Evolutionary conservation across 2,888 invertebrate genomes (phyloP).

Genomic region (Drosophila phalerata): DNA sequence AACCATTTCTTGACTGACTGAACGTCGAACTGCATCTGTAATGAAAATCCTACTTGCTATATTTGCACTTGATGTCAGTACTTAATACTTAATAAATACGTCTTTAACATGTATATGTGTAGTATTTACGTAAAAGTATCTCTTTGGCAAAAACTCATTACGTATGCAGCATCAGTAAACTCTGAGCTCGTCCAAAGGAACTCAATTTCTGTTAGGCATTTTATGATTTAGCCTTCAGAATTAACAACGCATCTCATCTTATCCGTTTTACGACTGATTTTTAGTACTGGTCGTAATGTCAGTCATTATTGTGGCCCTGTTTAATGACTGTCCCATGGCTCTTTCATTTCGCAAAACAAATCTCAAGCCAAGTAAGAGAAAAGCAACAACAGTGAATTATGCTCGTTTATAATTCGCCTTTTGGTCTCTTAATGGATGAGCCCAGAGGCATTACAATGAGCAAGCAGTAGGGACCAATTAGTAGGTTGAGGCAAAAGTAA

Average conservation of each 20-base stretch:
- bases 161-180: slow-evolving; percentile 11
- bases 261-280: slow-evolving; percentile 71
- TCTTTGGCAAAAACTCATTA: slow-evolving; percentile 20
- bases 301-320: slow-evolving; percentile 64
- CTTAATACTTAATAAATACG: slow-evolving; percentile 13
- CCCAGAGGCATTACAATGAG: slow-evolving; percentile 30
- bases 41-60: neutral
- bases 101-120: neutral
- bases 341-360: slow-evolving; percentile 32
- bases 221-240: slow-evolving; percentile 42
- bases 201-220: slow-evolving; percentile 17
- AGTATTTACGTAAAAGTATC: slow-evolving; percentile 15
- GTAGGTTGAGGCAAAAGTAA: slow-evolving; percentile 36
- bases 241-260: slow-evolving; percentile 44
- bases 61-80: neutral
- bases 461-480: slow-evolving; percentile 43
- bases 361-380: slow-evolving; percentile 11
- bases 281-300: slow-evolving; percentile 66
- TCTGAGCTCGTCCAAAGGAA: neutral
- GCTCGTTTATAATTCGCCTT: slow-evolving; percentile 57
- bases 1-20: too few relatives aligned
- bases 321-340: slow-evolving; percentile 60
- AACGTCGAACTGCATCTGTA: neutral
- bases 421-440: slow-evolving; percentile 63
- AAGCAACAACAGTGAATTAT: slow-evolving; percentile 46